Evolutionary conservation across 2,113 vertebrate species (phyloP).

Genomic region (Pseudorasbora parva): DNA sequence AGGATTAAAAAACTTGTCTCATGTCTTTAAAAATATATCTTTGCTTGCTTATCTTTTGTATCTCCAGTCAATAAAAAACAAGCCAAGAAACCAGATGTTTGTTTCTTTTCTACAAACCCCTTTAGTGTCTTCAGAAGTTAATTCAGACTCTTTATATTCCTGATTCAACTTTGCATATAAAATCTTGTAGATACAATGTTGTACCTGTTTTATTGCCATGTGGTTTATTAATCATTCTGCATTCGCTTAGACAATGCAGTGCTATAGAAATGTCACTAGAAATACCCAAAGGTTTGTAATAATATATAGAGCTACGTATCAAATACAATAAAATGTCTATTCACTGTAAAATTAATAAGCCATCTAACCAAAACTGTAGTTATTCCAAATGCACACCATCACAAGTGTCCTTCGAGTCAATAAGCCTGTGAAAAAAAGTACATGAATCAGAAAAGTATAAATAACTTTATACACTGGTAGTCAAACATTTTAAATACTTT

Average conservation of each 20-base stretch:
- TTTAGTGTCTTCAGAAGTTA: not conserved
- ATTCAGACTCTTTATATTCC: not conserved
- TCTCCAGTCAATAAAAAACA: not conserved
- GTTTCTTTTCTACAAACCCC: not conserved
- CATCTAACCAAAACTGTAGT: constrained; percentile 23
- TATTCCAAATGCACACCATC: constrained; percentile 71
- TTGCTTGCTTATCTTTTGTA: not conserved
- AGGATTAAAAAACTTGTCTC: not conserved
- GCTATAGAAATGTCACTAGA: not conserved
- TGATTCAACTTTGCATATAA: not conserved
- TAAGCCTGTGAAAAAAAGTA: constrained; percentile 51
- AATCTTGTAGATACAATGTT: not conserved
- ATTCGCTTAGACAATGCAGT: not conserved
- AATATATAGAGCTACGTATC: no score
- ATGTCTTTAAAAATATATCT: not conserved
- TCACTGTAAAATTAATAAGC: not conserved
- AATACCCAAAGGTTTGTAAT: not conserved
- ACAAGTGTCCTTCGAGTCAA: constrained; percentile 67
- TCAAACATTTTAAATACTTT: no score
- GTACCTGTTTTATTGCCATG: not conserved
- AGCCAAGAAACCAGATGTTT: not conserved
- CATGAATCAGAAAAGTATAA: not conserved
- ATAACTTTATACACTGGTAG: not conserved
- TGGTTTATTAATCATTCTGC: not conserved
- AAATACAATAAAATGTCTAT: not conserved